Evolutionary conservation across 1,140 invertebrate genomes (phyloP).

Genomic region (Bacillus rossius): DNA sequence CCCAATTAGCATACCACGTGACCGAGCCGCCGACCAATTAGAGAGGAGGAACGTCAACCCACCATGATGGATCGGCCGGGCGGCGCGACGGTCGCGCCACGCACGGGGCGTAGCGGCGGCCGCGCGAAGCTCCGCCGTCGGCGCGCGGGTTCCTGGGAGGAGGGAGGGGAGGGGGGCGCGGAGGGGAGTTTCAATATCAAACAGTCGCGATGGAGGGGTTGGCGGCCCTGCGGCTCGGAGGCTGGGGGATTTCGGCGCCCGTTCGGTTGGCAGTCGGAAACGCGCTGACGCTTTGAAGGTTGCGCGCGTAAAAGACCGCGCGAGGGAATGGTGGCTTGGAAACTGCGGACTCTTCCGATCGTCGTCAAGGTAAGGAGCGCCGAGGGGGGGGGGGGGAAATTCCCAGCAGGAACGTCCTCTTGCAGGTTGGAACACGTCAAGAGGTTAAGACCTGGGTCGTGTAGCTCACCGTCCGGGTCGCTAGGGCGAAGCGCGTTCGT

Average conservation of each 20-base stretch:
- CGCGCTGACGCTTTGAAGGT: not conserved
- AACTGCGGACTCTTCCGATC: too few species aligned
- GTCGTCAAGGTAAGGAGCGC: conserved; percentile 9
- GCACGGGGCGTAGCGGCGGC: conserved; percentile 16
- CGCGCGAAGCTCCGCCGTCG: conserved; percentile 21
- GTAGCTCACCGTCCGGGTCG: too few species aligned
- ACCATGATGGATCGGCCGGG: conserved; percentile 54
- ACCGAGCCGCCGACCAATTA: conserved; percentile 48
- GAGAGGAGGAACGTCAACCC: conserved; percentile 40
- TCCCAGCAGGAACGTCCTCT: conserved; percentile 32
- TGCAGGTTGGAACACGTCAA: conserved; percentile 6
- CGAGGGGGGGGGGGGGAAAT: conserved; percentile 15
- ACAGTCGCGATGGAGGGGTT: conserved; percentile 11
- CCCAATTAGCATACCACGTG: conserved; percentile 55
- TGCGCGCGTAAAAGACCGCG: too few species aligned
- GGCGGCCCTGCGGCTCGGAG: too few species aligned
- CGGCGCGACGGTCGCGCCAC: not conserved
- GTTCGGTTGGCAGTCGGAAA: too few species aligned
- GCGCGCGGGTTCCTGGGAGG: not conserved
- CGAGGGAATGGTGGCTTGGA: too few species aligned
- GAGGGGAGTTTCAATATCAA: conserved; percentile 14
- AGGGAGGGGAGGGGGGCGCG: conserved; percentile 11
- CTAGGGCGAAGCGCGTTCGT: too few species aligned
- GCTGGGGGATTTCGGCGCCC: too few species aligned
- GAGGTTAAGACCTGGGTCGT: too few species aligned